Base-by-base conservation (phyloP, 1,140 invertebrate genomes). In the Bilobella aurantiaca region DNA sequence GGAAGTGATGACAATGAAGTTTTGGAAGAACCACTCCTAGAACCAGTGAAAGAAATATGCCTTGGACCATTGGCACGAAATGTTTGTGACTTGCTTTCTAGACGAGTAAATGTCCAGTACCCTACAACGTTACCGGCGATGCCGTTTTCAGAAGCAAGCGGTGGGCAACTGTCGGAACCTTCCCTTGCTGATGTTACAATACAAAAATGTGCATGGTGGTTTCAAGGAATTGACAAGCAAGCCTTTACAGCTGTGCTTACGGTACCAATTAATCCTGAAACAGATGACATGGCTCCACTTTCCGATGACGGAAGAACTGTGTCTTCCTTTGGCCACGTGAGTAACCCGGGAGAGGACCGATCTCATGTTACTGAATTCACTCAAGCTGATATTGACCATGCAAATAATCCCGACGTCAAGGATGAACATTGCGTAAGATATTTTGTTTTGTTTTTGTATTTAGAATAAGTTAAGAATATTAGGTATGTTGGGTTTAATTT, bases 371-470 rank as follows among this genome's bases (percentile, higher is more conserved):
- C 65, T 65, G 65, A 67, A 34, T 58, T 70, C 23, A 57, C 69
- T 12, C 67, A 65, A 3, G 46, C 65, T 23, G 21, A 60, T 37
- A 3, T 14, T 27, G 34, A 46, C 30, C 37, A 29, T 1, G 58
- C 25, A 16, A 30, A 8, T 12, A 63, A 70, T 60, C 62, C 65
- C 8, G 62, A 64, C 34, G 49, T 49, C 42, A 28, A 56, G 29
- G 65, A 67, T 27, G 69, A 70, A 47, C 63, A 37, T 63, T 70
- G 69, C 57, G 69, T 70, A 70, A 70, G 69, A 58, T 30, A 30
- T 30, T 21, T 28, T 29, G 14, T n/a, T 62, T 25, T 58, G 31
- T 28, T 46, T 56, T 59, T 30, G 8, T 23, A 53, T 53, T 23
- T 12, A 49, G 46, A 34, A 25, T 12, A 42, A 18, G 8, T 32